Base-by-base conservation (phyloP, 2,113 vertebrate species). In the Hippopotamus amphibius region DNA sequence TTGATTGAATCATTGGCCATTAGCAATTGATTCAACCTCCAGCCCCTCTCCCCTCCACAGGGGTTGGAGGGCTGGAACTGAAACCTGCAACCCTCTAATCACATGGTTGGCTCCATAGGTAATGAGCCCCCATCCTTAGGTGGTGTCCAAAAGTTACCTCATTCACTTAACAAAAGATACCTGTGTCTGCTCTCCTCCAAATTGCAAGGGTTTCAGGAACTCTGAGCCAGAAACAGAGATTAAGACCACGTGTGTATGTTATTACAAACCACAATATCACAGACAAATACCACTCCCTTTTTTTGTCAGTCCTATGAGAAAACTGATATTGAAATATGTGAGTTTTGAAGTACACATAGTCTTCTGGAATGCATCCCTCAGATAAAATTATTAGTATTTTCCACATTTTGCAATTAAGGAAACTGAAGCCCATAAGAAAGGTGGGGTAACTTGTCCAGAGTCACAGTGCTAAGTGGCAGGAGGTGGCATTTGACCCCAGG, bases 331-430 rank as follows among this genome's bases (percentile, higher is more conserved):
- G 48, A 86, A 93, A 84, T 68, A 33, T 5, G 4, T 63, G 77
- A 63, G 13, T 69, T 81, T 24, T 46, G 41, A 88, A 77, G 59
- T 16, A 55, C 17, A 46, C 16, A 8, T 46, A 15, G 41, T 88
- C 72, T 93, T 93, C 80, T 76, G 87, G 53, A 97, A 77, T 26
- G 30, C 30, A 41, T 30, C 53, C 24, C 57, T 88, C 37, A 33
- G 33, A 26, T 28, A 82, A 69, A 68, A 65, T 12, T 19, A 68
- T 77, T 17, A 59, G 76, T 41, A 37, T 59, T 43, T 7, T 37
- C 43, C 15, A 33, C 16, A 66, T 21, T 61, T 69, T 76, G 41
- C 28, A 72, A n/a, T 2, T 90, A 61, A 90, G 57, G 21, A 95
- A 85, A 86, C 6, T 0, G 7, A 80, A 28, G 17, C 30, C 37